Conservation (phyloP, 1,140 invertebrate genomes). For the Bradynema listronoti region DNA sequence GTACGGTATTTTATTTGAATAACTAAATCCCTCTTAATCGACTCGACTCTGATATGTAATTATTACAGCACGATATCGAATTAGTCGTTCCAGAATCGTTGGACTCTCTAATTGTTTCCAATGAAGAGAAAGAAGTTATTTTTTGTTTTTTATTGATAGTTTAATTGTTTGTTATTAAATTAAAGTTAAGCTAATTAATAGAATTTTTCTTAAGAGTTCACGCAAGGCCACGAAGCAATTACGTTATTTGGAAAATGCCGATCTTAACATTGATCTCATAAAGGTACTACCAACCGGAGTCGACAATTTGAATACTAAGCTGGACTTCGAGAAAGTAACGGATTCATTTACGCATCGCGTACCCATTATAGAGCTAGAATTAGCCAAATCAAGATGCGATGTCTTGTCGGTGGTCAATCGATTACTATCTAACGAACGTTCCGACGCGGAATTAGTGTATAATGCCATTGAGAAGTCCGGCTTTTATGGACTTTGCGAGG, state of each 20-base stretch:
- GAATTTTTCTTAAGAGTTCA: too few relatives aligned
- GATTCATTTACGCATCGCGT: not conserved
- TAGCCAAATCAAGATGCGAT: slow-evolving; percentile 4
- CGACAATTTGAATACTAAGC: not conserved
- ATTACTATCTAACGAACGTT: too few relatives aligned
- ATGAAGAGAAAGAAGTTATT: too few relatives aligned
- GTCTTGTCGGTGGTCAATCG: not conserved
- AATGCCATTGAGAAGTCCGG: not conserved
- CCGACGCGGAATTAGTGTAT: not conserved
- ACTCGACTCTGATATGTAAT: not conserved
- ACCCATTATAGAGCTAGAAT: not conserved
- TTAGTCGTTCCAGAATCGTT: not conserved
- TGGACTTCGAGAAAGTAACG: not conserved
- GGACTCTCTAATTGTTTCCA: not conserved
- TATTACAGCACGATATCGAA: not conserved
- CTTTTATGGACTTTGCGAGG: not conserved
- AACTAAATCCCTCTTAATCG: not conserved
- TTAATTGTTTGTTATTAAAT: too few relatives aligned
- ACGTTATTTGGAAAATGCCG: slow-evolving; percentile 15
- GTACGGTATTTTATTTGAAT: not conserved
- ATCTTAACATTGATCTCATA: slow-evolving; percentile 12
- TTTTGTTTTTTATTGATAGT: too few relatives aligned
- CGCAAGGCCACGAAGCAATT: slow-evolving; percentile 26
- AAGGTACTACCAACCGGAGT: slow-evolving; percentile 10
- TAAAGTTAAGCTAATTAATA: not conserved